These are phyloP conservation scores for Halisarca cf. caerulea DNA, from an alignment of 37 sponge, comb jelly and placozoan species.

Conservation along the genomic window DNA sequence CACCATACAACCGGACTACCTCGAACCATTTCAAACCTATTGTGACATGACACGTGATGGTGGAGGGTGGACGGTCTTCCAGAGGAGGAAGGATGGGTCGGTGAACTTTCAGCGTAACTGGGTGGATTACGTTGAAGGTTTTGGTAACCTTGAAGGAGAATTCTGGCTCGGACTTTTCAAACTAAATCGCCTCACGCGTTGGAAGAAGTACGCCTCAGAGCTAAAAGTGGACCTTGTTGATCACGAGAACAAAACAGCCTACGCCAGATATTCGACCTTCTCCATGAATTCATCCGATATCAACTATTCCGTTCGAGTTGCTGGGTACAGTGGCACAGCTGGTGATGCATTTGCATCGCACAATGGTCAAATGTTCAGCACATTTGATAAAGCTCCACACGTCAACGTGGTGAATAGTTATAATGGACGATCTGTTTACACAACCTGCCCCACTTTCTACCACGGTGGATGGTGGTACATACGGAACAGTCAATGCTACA, in stretches of 20 bases:
- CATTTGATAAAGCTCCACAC: background rate
- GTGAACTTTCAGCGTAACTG: constrained; percentile 2
- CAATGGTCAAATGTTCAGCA: background rate
- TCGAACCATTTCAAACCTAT: background rate
- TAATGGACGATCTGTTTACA: background rate
- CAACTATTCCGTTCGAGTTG: background rate
- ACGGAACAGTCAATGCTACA: background rate
- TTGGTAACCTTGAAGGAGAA: constrained; percentile 2
- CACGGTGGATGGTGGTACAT: constrained; percentile 30
- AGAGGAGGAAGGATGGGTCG: constrained; percentile 5
- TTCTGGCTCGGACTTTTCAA: constrained; percentile 29
- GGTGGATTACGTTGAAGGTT: constrained; percentile 5
- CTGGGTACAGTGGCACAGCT: background rate
- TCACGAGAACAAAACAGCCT: background rate
- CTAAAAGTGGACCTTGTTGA: constrained; percentile 1
- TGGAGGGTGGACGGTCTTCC: constrained; percentile 32
- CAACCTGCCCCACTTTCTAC: background rate
- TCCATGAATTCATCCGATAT: background rate
- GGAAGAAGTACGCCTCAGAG: background rate
- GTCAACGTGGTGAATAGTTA: background rate
- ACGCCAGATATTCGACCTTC: constrained; percentile 2
- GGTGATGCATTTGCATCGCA: background rate
- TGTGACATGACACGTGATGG: constrained; percentile 31
- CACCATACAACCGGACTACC: constrained; percentile 7
- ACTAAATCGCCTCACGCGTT: background rate